These are phyloP conservation scores for Diorhabda sublineata DNA, from an alignment of 1,140 invertebrate genomes.

Conservation along the genomic window DNA sequence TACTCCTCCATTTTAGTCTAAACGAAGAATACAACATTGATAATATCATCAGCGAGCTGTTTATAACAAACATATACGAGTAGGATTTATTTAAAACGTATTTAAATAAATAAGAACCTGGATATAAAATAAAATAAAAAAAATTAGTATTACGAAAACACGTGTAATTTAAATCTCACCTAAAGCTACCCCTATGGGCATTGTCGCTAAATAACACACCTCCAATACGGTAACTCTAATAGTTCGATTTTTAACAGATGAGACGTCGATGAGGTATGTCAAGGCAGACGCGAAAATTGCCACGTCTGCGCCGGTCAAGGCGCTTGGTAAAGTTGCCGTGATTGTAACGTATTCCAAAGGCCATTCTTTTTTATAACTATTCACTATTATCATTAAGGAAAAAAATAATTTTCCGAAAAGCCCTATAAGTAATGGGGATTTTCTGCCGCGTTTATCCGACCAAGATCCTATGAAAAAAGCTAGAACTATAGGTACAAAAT, in stretches of 20 bases:
- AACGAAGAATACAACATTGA: slow-evolving; percentile 61
- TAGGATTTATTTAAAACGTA: slow-evolving; percentile 58
- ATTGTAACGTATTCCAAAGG: slow-evolving; percentile 69
- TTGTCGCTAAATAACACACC: slow-evolving; percentile 66
- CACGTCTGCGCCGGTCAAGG: slow-evolving; percentile 67
- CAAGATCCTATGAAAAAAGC: slow-evolving; percentile 72
- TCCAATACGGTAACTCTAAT: slow-evolving; percentile 69
- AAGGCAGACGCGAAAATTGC: slow-evolving; percentile 71
- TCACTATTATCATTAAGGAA: slow-evolving; percentile 66
- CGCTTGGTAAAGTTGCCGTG: slow-evolving; percentile 66
- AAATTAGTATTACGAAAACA: no score
- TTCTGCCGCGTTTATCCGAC: slow-evolving; percentile 67
- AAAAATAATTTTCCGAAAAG: slow-evolving; percentile 68
- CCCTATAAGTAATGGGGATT: slow-evolving; percentile 63
- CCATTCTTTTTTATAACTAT: slow-evolving; percentile 61
- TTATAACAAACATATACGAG: slow-evolving; percentile 66
- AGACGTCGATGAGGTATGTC: slow-evolving; percentile 69
- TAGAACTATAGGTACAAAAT: slow-evolving; percentile 66
- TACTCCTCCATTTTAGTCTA: slow-evolving; percentile 63
- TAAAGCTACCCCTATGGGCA: slow-evolving; percentile 67
- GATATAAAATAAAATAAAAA: slow-evolving; percentile 20
- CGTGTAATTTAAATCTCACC: slow-evolving; percentile 40
- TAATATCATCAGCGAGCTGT: slow-evolving; percentile 55
- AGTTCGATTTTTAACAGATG: slow-evolving; percentile 59
- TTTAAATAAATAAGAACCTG: slow-evolving; percentile 57